Conservation (phyloP, 2,797 vertebrate genomes). For the Enteromius treurensis region DNA sequence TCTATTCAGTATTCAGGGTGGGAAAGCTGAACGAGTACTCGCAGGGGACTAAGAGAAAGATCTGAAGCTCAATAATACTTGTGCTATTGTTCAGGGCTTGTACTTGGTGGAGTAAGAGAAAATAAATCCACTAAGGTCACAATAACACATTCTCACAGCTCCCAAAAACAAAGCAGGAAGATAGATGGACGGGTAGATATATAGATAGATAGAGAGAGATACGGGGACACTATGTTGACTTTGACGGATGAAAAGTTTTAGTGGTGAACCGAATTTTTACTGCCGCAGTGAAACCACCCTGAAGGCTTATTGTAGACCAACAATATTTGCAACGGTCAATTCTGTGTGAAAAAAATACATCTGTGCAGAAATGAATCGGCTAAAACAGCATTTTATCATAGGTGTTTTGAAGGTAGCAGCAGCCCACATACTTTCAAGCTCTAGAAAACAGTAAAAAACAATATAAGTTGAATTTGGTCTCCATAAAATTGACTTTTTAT, state of each 20-base stretch:
- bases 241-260: conserved; percentile 46
- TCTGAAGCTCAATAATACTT: conserved; percentile 18
- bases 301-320: conserved; percentile 7
- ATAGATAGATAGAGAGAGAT: conserved; percentile 9
- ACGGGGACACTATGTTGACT: conserved; percentile 18
- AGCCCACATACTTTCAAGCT: conserved; percentile 5
- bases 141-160: conserved; percentile 17
- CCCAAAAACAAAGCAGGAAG: conserved; percentile 12
- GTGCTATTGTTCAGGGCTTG: conserved; percentile 20
- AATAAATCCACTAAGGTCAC: conserved; percentile 33
- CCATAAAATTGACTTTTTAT: conserved; percentile 9
- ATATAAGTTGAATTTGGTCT: not conserved
- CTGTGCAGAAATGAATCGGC: not conserved
- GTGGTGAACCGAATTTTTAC: conserved; percentile 17
- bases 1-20: conserved; percentile 13
- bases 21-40: not conserved
- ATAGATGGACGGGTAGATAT: conserved; percentile 16
- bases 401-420: not conserved
- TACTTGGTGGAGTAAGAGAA: conserved; percentile 5
- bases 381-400: conserved; percentile 10
- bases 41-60: conserved; percentile 1
- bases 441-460: conserved; percentile 16
- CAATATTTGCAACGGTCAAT: conserved; percentile 44
- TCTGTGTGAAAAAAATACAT: conserved; percentile 15
- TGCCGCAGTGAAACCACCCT: not conserved